Evolutionary conservation across 2,797 vertebrate genomes (phyloP).

Genomic region (Potorous gilbertii): DNA sequence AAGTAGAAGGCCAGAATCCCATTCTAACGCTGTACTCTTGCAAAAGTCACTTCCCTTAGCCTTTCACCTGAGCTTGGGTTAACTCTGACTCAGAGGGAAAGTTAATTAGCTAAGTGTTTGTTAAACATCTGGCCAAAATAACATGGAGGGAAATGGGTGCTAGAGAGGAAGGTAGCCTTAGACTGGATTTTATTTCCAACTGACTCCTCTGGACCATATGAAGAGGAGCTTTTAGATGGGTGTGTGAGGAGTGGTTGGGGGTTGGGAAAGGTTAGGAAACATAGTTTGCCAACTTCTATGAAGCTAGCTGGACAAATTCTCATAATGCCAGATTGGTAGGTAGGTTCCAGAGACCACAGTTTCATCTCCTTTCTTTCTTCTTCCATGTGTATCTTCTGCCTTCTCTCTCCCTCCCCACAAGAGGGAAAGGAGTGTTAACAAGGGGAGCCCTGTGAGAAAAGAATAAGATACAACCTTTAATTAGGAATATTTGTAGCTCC

Average conservation of each 20-base stretch:
- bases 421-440: background rate
- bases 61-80: background rate
- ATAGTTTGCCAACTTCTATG: background rate
- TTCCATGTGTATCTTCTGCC: background rate
- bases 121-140: background rate
- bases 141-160: background rate
- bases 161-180: background rate
- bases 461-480: background rate
- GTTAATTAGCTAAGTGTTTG: constrained; percentile 11
- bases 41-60: background rate
- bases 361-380: background rate
- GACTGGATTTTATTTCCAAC: constrained; percentile 3
- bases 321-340: background rate
- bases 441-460: background rate
- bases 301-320: background rate
- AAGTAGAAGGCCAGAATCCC: no score
- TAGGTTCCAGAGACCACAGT: background rate
- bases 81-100: background rate
- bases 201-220: background rate
- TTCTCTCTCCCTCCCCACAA: background rate
- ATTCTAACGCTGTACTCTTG: background rate
- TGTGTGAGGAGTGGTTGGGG: background rate
- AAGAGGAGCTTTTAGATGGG: background rate
- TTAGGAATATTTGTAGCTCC: background rate
- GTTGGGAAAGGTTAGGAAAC: background rate